Percentiles rank a stretch among this genome's conserved stretches.
Evolutionary conservation across 2,113 vertebrate species (phyloP).

Genomic region (Dipodomys spectabilis): DNA sequence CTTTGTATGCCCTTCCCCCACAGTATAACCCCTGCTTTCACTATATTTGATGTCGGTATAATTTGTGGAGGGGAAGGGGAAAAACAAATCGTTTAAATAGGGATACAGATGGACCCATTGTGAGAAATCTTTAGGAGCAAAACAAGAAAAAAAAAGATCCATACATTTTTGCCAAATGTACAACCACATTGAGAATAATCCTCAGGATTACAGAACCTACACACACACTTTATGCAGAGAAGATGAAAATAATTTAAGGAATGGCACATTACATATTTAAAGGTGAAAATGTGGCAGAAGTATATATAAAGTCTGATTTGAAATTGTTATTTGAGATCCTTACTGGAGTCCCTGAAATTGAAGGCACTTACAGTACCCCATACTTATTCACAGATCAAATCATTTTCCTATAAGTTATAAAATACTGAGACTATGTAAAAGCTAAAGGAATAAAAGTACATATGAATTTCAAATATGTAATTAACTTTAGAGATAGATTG

Average conservation of each 20-base stretch:
- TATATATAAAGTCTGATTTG: background rate
- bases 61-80: too few relatives aligned
- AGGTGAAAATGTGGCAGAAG: background rate
- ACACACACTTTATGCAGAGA: background rate
- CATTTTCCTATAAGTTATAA: background rate
- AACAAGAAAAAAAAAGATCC: background rate
- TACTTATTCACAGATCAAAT: background rate
- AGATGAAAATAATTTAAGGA: background rate
- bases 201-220: background rate
- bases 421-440: background rate
- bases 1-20: too few relatives aligned
- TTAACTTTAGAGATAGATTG: background rate
- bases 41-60: too few relatives aligned
- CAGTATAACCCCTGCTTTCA: too few relatives aligned
- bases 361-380: background rate
- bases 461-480: too few relatives aligned
- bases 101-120: too few relatives aligned
- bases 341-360: background rate
- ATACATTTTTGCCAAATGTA: background rate
- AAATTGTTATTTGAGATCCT: too few relatives aligned
- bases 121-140: conserved; percentile 12
- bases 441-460: too few relatives aligned
- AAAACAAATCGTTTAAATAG: too few relatives aligned
- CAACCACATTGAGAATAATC: background rate
- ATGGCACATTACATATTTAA: background rate